Conservation (phyloP, 2,113 vertebrate species). For the Tragelaphus imberbis region DNA sequence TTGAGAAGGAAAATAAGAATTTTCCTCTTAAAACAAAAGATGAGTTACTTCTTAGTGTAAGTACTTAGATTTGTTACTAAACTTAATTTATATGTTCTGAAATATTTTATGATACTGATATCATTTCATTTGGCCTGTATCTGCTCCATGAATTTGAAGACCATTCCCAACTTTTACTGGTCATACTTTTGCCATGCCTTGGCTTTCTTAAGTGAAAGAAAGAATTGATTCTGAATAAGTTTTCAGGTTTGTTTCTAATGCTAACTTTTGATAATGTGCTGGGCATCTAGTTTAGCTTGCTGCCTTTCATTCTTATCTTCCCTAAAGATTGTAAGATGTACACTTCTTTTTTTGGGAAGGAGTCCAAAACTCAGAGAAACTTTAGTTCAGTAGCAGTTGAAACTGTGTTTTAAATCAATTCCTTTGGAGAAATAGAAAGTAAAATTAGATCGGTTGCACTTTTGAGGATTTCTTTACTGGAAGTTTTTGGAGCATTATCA, state of each 20-base stretch:
- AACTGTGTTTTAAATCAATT: neutral
- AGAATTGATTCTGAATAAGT: neutral
- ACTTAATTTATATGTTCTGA: neutral
- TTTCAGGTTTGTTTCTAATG: neutral
- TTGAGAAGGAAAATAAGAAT: conserved; percentile 68
- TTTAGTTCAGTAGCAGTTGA: neutral
- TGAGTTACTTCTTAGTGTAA: conserved; percentile 79
- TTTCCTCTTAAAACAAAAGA: conserved; percentile 77
- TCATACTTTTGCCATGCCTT: neutral
- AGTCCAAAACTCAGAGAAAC: neutral
- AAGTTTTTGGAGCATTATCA: neutral
- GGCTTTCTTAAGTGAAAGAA: neutral
- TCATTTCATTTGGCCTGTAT: neutral
- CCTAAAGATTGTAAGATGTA: neutral
- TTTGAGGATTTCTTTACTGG: neutral
- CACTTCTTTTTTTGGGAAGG: neutral
- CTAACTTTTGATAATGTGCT: neutral
- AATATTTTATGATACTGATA: neutral
- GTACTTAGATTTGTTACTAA: conserved; percentile 46
- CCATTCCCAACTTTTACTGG: neutral
- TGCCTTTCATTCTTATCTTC: neutral
- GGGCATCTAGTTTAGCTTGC: neutral
- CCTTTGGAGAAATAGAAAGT: neutral
- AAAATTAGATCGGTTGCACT: neutral
- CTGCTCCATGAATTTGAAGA: neutral